Evolutionary conservation across 1,140 invertebrate species (phyloP), one percentile per base, ranked within the genome.

Genomic region (Palaemon carinicauda): DNA sequence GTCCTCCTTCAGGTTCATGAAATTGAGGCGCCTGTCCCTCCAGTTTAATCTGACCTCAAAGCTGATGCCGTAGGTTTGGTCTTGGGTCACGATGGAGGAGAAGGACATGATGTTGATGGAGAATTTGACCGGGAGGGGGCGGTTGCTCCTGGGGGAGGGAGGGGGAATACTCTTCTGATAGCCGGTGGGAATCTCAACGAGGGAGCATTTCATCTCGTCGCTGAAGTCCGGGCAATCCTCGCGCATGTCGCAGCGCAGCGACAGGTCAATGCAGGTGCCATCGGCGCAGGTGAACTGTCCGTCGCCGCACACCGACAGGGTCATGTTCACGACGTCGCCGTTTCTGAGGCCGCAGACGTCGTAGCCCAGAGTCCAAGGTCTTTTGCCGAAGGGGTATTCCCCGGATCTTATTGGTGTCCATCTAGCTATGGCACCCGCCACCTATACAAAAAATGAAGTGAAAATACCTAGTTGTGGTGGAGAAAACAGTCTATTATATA

Each of bases 281-380:
- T 97, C 98, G 33, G 94, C 94, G 90, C 98, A 99, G 0, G 96
- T 97, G 0, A 97, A 96, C 92, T 99, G 94, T 88, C 96, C 93
- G 24, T 94, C 91, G 80, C 92, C 92, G 90, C 97, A 98, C 9
- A 93, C 78, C 15, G 84, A 74, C 3, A 89, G 83, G n/a, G 88
- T 88, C 50, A 88, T 33, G 51, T 86, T 75, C 0, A 88, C 41
- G 21, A 33, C 33, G 17, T 88, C 82, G 3, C 83, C 88, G 15
- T 65, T 19, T 3, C 69, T 65, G n/a, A 71, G 65, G 5, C 81
- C 81, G 17, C 81, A 82, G 15, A 74, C 51, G 24, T 82, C 81
- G 17, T 27, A 51, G n/a, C 56, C 24, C 10, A 82, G 50, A 2
- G 65, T 82, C 81, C 81, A 82, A 1, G 65, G 10, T 24, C 53